phyloP scores from a whole-genome alignment of 2,888 invertebrate genomes.

The Ethmia dodecea region DNA sequence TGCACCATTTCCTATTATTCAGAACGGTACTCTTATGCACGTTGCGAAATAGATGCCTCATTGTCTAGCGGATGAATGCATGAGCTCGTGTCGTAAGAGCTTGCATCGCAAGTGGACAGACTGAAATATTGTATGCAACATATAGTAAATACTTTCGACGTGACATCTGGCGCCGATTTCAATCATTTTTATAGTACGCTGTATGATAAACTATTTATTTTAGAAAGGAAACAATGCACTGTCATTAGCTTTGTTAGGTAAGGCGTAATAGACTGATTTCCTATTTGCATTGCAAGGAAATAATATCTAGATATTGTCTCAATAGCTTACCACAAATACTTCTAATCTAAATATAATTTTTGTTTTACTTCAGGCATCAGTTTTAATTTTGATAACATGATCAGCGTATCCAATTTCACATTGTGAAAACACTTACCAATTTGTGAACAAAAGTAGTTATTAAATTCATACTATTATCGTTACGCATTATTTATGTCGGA shows the following conservation, averaged over 20 bases:
- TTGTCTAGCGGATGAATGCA: slow-evolving; percentile 53
- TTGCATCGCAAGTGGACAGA: slow-evolving; percentile 23
- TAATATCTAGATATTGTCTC: neutral
- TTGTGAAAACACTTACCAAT: too few relatives aligned
- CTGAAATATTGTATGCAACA: slow-evolving; percentile 1
- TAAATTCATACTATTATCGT: too few relatives aligned
- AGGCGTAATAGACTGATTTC: neutral
- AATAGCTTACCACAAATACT: too few relatives aligned
- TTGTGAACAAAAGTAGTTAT: too few relatives aligned
- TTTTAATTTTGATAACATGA: too few relatives aligned
- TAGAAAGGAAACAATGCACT: slow-evolving; percentile 16
- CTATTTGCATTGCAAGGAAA: too few relatives aligned
- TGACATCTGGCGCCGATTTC: slow-evolving; percentile 21
- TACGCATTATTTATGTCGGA: too few relatives aligned
- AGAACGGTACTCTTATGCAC: slow-evolving; percentile 46
- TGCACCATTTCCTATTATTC: slow-evolving; percentile 74
- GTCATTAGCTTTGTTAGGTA: slow-evolving; percentile 3
- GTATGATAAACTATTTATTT: slow-evolving; percentile 11
- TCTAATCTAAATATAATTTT: too few relatives aligned
- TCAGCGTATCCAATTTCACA: too few relatives aligned
- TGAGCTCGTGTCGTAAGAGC: slow-evolving; percentile 38
- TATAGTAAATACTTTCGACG: slow-evolving; percentile 8
- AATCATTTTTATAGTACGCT: slow-evolving; percentile 22
- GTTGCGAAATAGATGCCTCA: slow-evolving; percentile 66
- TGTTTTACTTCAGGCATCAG: too few relatives aligned